A percentile compares a stretch with the other conserved stretches of the same genome.
Evolutionary conservation across 2,888 invertebrate genomes (phyloP).

Genomic region (Ommatoiulus sabulosus): DNA sequence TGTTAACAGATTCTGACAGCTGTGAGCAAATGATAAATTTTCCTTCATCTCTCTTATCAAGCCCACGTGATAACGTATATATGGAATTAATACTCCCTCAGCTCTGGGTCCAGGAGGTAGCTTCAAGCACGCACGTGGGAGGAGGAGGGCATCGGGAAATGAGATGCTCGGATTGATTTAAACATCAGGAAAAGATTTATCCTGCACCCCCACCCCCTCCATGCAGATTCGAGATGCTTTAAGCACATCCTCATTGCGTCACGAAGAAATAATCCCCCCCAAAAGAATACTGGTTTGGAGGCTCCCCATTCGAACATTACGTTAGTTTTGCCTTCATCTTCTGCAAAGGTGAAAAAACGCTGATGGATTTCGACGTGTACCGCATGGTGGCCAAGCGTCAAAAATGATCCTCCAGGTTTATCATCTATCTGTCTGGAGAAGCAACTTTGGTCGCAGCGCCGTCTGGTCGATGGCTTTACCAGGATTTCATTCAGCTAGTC

Average conservation of each 20-base stretch:
- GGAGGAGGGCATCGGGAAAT: slow-evolving; percentile 51
- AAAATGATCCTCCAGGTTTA: too few species aligned
- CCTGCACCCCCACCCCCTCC: neutral
- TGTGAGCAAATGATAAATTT: slow-evolving; percentile 59
- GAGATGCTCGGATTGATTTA: slow-evolving; percentile 48
- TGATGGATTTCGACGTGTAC: neutral
- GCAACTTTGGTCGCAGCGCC: too few species aligned
- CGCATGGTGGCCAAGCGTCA: neutral
- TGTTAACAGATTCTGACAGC: slow-evolving; percentile 59
- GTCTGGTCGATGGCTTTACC: too few species aligned
- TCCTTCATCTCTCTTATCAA: slow-evolving; percentile 58
- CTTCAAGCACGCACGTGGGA: slow-evolving; percentile 38
- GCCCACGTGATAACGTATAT: slow-evolving; percentile 55
- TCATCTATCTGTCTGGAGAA: too few species aligned
- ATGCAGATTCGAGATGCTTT: neutral
- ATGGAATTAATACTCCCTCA: slow-evolving; percentile 54
- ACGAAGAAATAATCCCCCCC: neutral
- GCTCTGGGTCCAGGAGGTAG: slow-evolving; percentile 45
- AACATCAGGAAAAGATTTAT: slow-evolving; percentile 45
- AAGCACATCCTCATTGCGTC: neutral
- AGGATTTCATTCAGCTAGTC: too few species aligned
- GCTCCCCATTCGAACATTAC: neutral
- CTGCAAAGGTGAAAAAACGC: neutral
- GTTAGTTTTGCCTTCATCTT: neutral
- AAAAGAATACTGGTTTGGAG: neutral